Evolutionary conservation across 2,113 vertebrate species (phyloP).

Genomic region (Lepus europaeus): DNA sequence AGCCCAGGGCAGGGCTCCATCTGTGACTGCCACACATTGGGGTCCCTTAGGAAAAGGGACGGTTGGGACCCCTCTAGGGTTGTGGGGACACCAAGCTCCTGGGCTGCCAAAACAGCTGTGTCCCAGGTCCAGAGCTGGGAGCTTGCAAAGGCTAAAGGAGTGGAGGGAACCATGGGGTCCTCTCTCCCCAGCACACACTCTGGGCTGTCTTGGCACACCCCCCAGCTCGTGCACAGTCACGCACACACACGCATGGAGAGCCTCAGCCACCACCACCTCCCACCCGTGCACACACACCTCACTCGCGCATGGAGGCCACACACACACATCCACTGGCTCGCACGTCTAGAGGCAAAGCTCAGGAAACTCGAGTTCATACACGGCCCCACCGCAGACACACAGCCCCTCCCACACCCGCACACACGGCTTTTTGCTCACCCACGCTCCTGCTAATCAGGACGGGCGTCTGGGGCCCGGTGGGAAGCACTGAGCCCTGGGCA

Average conservation of each 20-base stretch:
- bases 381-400: not conserved
- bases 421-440: not conserved
- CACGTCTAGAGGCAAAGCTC: not conserved
- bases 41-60: conserved; percentile 22
- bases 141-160: not conserved
- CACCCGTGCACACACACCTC: not conserved
- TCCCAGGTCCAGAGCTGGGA: conserved; percentile 6
- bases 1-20: not conserved
- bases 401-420: not conserved
- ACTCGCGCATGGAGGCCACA: not conserved
- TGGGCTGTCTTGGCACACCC: not conserved
- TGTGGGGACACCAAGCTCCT: not conserved
- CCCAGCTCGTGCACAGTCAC: not conserved
- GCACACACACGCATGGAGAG: not conserved
- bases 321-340: not conserved
- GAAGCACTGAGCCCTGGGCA: not conserved
- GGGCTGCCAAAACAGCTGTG: not conserved
- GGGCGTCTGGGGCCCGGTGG: not conserved
- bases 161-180: not conserved
- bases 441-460: not conserved
- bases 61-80: not conserved
- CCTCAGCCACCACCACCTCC: not conserved
- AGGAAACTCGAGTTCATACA: not conserved
- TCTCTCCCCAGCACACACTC: not conserved
- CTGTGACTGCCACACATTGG: not conserved